Conservation (phyloP, 1,140 invertebrate genomes). For the Zaprionus africanus region DNA sequence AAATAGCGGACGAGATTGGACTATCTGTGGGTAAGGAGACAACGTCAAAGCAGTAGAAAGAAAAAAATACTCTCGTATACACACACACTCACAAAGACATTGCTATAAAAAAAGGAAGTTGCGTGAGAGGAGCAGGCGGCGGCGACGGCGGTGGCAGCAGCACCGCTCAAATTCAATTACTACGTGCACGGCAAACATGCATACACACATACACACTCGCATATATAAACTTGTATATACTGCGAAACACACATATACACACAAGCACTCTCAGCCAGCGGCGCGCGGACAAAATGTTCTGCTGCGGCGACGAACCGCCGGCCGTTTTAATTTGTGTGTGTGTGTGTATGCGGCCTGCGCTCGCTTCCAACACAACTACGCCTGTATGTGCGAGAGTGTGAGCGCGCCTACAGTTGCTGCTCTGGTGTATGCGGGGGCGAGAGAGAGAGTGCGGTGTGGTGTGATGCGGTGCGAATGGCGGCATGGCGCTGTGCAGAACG, state of each 20-base stretch:
- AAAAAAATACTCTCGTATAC: background rate
- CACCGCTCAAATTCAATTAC: constrained; percentile 55
- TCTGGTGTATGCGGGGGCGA: constrained; percentile 23
- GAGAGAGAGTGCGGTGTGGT: constrained; percentile 9
- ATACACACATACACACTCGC: constrained; percentile 2
- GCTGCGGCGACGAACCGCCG: constrained; percentile 42
- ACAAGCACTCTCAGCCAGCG: constrained; percentile 23
- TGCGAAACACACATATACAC: constrained; percentile 28
- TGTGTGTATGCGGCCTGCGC: background rate
- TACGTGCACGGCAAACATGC: constrained; percentile 47
- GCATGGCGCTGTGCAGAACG: constrained; percentile 45
- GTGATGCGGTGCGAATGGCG: constrained; percentile 22
- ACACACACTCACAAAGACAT: background rate
- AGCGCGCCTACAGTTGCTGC: constrained; percentile 43
- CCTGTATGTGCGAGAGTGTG: constrained; percentile 25
- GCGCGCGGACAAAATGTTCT: constrained; percentile 48
- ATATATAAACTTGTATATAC: constrained; percentile 27
- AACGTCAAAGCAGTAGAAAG: constrained; percentile 7
- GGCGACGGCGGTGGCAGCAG: constrained; percentile 5
- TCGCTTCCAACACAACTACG: no score
- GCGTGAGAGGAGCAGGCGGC: constrained; percentile 12
- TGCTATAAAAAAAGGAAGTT: constrained; percentile 50
- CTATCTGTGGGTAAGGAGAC: constrained; percentile 78
- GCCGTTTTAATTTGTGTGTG: constrained; percentile 45
- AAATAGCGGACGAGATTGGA: constrained; percentile 83